phyloP scores from a whole-genome alignment of 2,888 invertebrate genomes.

The Philereme vetulata region DNA sequence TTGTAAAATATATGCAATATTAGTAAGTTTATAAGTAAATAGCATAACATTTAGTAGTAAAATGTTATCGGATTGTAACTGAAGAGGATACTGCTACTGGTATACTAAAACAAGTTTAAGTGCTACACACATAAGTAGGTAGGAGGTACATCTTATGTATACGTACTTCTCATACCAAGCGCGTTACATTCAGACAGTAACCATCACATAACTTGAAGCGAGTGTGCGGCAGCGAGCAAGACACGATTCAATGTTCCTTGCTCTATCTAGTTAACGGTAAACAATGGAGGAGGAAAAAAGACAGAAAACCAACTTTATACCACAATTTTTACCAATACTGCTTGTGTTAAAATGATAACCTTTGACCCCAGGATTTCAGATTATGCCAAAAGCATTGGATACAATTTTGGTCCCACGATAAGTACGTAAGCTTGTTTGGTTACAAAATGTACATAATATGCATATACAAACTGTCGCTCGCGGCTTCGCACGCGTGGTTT shows the following conservation, averaged over 20 bases:
- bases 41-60: slow-evolving; percentile 8
- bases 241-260: slow-evolving; percentile 51
- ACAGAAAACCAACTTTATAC: slow-evolving; percentile 36
- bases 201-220: slow-evolving; percentile 49
- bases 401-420: slow-evolving; percentile 13
- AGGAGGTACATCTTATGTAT: no score
- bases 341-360: slow-evolving; percentile 60
- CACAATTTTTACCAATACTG: slow-evolving; percentile 51
- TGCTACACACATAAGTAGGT: slow-evolving; percentile 24
- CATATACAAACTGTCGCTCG: no score
- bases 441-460: background rate
- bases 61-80: slow-evolving; percentile 4
- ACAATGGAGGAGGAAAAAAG: slow-evolving; percentile 47
- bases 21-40: background rate
- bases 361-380: slow-evolving; percentile 58
- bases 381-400: slow-evolving; percentile 17
- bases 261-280: slow-evolving; percentile 47
- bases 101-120: slow-evolving; percentile 32
- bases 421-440: slow-evolving; percentile 3
- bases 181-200: background rate
- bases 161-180: no score
- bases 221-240: slow-evolving; percentile 64
- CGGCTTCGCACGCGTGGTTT: no score
- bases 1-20: background rate
- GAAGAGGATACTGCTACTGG: background rate